Percentiles rank a stretch among this genome's conserved stretches.
Evolutionary conservation across 2,888 invertebrate species (phyloP).

Genomic region (Agrotis exclamationis): DNA sequence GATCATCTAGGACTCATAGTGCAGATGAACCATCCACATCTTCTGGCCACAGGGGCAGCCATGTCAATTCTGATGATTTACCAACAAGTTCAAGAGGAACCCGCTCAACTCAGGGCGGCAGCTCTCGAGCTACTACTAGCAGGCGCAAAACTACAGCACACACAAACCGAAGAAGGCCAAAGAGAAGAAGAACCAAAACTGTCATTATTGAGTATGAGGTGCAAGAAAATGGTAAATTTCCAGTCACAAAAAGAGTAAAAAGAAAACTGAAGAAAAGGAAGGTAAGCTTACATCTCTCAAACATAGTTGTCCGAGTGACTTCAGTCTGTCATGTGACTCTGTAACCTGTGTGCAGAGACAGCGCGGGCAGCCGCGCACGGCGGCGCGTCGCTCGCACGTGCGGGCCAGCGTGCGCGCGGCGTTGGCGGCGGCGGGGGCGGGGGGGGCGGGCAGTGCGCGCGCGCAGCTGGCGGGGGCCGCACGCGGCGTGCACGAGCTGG

Average conservation of each 20-base stretch:
- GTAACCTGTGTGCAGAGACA: slow-evolving; percentile 66
- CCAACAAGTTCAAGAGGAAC: slow-evolving; percentile 69
- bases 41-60: slow-evolving; percentile 62
- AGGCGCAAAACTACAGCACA: slow-evolving; percentile 68
- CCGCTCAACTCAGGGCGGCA: slow-evolving; percentile 36
- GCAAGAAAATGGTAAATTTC: slow-evolving; percentile 92
- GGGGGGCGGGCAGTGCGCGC: slow-evolving; percentile 45
- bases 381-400: slow-evolving; percentile 83
- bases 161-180: slow-evolving; percentile 73
- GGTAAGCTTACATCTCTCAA: slow-evolving; percentile 67
- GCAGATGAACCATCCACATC: slow-evolving; percentile 78
- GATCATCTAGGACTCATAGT: slow-evolving; percentile 57
- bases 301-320: neutral
- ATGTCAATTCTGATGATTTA: slow-evolving; percentile 48
- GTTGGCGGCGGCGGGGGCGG: slow-evolving; percentile 59
- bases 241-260: slow-evolving; percentile 89
- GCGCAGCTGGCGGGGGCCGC: neutral
- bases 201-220: slow-evolving; percentile 93
- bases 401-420: slow-evolving; percentile 82
- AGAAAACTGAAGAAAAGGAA: slow-evolving; percentile 82
- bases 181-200: slow-evolving; percentile 89
- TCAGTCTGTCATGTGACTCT: neutral
- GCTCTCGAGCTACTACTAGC: slow-evolving; percentile 53
- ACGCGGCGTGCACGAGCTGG: slow-evolving; percentile 44
- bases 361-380: slow-evolving; percentile 82